Percentiles rank a stretch among this genome's conserved stretches.
Conservation (phyloP, 2,113 vertebrate species). For the Cyanoderma ruficeps region DNA sequence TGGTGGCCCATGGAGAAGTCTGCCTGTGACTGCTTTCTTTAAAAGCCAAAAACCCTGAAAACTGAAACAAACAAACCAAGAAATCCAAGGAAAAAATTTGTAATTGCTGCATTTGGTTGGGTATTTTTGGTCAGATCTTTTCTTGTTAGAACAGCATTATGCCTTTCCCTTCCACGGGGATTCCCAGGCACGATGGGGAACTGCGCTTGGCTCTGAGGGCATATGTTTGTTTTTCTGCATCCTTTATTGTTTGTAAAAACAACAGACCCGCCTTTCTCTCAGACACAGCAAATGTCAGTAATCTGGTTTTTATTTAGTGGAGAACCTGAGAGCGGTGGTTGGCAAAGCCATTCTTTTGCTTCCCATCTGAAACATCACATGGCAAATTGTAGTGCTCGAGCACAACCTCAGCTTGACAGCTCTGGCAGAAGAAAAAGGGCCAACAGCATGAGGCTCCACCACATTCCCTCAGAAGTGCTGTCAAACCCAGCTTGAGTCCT, state of each 20-base stretch:
- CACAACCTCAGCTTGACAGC: slow-evolving; percentile 24
- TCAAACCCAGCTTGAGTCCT: background rate
- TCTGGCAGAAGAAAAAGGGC: slow-evolving; percentile 51
- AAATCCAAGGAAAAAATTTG: background rate
- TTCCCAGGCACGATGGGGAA: slow-evolving; percentile 21
- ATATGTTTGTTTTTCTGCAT: background rate
- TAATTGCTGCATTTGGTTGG: background rate
- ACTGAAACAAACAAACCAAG: background rate
- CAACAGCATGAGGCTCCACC: background rate
- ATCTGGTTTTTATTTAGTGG: slow-evolving; percentile 22
- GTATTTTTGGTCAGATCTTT: slow-evolving; percentile 40
- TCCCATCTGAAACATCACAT: slow-evolving; percentile 43
- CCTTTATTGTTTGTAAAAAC: background rate
- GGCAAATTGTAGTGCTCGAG: background rate
- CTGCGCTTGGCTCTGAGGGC: background rate
- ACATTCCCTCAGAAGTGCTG: background rate
- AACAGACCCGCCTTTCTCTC: background rate
- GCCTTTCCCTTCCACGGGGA: slow-evolving; percentile 28
- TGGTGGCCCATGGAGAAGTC: background rate
- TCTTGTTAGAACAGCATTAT: background rate
- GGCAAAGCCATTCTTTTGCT: slow-evolving; percentile 13
- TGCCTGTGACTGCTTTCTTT: background rate
- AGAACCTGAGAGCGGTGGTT: slow-evolving; percentile 23
- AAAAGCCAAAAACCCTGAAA: background rate
- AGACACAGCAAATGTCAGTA: background rate